phyloP scores from a whole-genome alignment of 2,888 invertebrate genomes.

The Drosophila fulvimacula region DNA sequence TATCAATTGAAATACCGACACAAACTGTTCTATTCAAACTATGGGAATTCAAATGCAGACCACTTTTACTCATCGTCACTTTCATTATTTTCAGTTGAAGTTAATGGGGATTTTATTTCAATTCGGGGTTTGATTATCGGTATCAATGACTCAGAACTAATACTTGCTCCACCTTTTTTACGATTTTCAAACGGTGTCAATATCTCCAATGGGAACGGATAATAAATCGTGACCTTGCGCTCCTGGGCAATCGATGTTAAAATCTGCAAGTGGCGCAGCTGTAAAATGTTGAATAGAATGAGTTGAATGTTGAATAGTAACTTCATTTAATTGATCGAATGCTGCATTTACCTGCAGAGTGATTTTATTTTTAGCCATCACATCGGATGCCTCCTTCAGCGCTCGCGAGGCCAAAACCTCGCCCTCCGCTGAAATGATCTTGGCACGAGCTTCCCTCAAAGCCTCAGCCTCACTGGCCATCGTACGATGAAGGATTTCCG shows the following conservation, averaged over 20 bases:
- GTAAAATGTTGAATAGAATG: background rate
- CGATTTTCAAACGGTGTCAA: slow-evolving; percentile 34
- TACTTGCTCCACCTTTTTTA: slow-evolving; percentile 1
- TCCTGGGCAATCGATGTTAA: slow-evolving; percentile 70
- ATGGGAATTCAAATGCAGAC: too few species aligned
- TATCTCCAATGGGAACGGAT: slow-evolving; percentile 77
- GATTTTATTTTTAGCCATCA: slow-evolving; percentile 75
- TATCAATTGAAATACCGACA: background rate
- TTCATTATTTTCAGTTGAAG: too few species aligned
- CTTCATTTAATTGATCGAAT: background rate
- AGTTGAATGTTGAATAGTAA: background rate
- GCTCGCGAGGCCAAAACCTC: slow-evolving; percentile 71
- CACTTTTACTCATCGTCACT: background rate
- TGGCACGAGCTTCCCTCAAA: slow-evolving; percentile 76
- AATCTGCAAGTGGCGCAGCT: slow-evolving; percentile 77
- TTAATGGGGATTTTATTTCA: background rate
- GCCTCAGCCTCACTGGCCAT: slow-evolving; percentile 81
- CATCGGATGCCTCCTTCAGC: slow-evolving; percentile 77
- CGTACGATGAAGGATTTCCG: slow-evolving; percentile 69
- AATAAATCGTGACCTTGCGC: slow-evolving; percentile 67
- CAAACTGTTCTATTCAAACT: background rate
- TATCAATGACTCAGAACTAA: background rate
- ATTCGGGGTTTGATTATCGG: background rate
- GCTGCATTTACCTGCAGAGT: slow-evolving; percentile 66
- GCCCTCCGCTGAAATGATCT: slow-evolving; percentile 79